Evolutionary conservation across 2,113 vertebrate species (phyloP), one percentile per base, ranked within the genome.

Genomic region (Corythornis cristatus): DNA sequence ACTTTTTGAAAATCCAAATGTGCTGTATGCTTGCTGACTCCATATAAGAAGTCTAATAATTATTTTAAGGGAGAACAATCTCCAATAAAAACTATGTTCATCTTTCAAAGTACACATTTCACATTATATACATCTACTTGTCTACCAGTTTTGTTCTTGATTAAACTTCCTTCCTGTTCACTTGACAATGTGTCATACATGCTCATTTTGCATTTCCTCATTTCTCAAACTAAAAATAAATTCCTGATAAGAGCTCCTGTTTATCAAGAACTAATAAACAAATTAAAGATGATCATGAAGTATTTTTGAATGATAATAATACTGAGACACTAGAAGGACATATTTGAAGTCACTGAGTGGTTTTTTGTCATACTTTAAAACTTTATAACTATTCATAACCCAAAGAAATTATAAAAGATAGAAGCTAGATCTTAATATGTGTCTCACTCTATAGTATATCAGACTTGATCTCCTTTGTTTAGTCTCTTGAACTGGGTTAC

Each of bases 91-190:
- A n/a, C 81, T 78, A 43, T 37, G 56, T 78, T 95, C 29, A 20
- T 86, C 53, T 86, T 90, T 90, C 70, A 80, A 25, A n/a, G 83
- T 81, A 35, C 33, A 51, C 25, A 15, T 51, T 51, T 51, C 50
- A 51, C 14, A 29, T 89, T 86, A 78, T 64, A 90, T 67, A 35
- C 9, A 84, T 82, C 73, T 67, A 68, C 26, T 72, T 88, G 12
- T n/a, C 70, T 86, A 61, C 31, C 70, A 81, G 48, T 83, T 94
- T 51, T 90, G 29, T 67, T 92, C 57, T 81, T 94, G 89, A 93
- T 90, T 84, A 78, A 51, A 93, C 35, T 84, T 92, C 23, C 13
- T 93, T 89, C 53, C 43, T 83, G 70, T 92, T 88, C 89, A 20
- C 22, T 72, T 68, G 48, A 45, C 43, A 68, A 15, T 45, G 2